Evolutionary conservation across 2,113 vertebrate species (phyloP), one percentile per base, ranked within the genome.

Genomic region (Leptocoma aspasia): DNA sequence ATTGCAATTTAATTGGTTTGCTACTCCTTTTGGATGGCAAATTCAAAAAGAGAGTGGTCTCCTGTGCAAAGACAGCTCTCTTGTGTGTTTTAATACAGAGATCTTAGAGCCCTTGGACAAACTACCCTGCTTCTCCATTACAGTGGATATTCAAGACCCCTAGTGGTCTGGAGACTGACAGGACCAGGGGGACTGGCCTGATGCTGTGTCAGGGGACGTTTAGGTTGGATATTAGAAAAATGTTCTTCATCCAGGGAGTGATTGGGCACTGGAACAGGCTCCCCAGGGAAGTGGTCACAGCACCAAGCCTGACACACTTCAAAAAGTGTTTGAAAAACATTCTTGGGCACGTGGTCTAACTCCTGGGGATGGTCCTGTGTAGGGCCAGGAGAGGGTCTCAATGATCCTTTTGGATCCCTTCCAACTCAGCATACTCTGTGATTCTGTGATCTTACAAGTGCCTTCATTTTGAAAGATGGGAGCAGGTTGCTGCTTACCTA

Each of bases 1-100:
- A 19, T 11, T 0, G 0, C 4, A 3, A 4, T 52, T 64, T 82
- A 50, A 17, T 42, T 4, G 0, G 7, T 53, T 73, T 79, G 4
- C 7, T 79, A 31, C 11, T 28, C 4, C 3, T 85, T 64, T 57
- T 50, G 33, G 24, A 22, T 15, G 15, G 8, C 19, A 82, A 59
- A 64, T 50, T 37, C 5, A 64, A 27, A 71, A 65, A 42, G 4
- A 56, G 8, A 41, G 23, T 11, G 19, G 8, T 37, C 10, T 81
- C 6, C 17, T 50, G 16, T 78, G 53, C n/a, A 42, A 73, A 71
- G 35, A 13, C 16, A 64, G 7, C 13, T 35, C 20, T 78, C 15
- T 28, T 19, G 31, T 24, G 17, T 53, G 28, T 82, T 76, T 90
- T 76, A 28, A 63, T 13, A n/a, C 0, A 2, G 44, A 63, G 9